Base-by-base conservation (phyloP, 2,113 vertebrate genomes). In the Nymphicus hollandicus region DNA sequence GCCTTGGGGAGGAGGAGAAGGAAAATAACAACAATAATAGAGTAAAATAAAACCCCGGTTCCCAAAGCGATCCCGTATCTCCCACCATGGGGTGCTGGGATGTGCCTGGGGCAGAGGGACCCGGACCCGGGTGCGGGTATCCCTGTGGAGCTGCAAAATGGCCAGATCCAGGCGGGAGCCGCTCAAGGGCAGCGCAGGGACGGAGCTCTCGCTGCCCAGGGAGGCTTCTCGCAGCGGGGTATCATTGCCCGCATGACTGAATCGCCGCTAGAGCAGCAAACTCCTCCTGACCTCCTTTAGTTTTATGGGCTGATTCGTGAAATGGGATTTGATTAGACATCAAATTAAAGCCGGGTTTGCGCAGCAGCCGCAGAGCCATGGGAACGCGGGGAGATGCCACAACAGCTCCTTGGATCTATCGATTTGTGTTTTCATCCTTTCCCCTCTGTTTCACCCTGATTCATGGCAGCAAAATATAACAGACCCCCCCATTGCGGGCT, bases 361-460 rank as follows among this genome's bases (percentile, higher is more conserved):
- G 77, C 37, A 15, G 96, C 94, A 41, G 95, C 86, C n/a, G 92
- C 94, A 91, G 93, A 85, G 58, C 89, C 87, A 85, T 88, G 93
- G 96, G 28, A 93, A 91, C 86, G 60, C 72, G 1, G 84, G 86
- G 89, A 83, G 79, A 94, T 88, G 93, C 92, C 66, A 47, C 70
- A 61, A n/a, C 92, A 79, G 86, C 71, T 78, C 90, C 80, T 83
- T 10, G n/a, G 69, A 37, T 66, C 19, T 4, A 73, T 19, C 4
- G 24, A 23, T 60, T 53, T 16, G 60, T 17, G 5, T 69, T 72
- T 66, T 69, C 7, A 73, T 29, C 80, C 80, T 76, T 50, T 53
- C 78, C 60, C 79, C 43, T 83, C 66, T 9, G 3, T 50, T 95
- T 69, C 58, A 50, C 50, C 60, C 50, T 27, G 14, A 50, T 55